Evolutionary conservation across 2,888 invertebrate genomes (phyloP).

Genomic region (Eumerus sabulonum): DNA sequence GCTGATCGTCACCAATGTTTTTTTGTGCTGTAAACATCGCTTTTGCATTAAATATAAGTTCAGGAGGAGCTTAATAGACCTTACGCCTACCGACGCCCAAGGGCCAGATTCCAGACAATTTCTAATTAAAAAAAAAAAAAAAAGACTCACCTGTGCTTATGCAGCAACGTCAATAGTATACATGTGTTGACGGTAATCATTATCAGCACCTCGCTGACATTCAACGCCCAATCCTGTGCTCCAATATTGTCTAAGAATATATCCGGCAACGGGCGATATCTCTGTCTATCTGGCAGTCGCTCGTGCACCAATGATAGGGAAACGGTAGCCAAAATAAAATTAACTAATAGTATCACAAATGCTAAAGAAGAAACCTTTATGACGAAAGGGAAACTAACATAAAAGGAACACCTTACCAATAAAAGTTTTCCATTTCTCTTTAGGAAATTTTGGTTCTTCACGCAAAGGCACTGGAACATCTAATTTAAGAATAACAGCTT

Average conservation of each 20-base stretch:
- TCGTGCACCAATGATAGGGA: slow-evolving; percentile 93
- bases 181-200: slow-evolving; percentile 89
- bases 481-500: slow-evolving; percentile 81
- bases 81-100: too few species aligned
- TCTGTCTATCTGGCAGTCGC: slow-evolving; percentile 88
- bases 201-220: slow-evolving; percentile 91
- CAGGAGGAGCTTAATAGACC: too few species aligned
- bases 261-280: slow-evolving; percentile 89
- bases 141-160: slow-evolving; percentile 87
- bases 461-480: slow-evolving; percentile 84
- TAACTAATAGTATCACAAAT: slow-evolving; percentile 82
- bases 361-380: slow-evolving; percentile 77
- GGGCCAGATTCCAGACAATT: too few species aligned
- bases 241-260: slow-evolving; percentile 88
- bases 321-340: slow-evolving; percentile 83
- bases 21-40: too few species aligned
- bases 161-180: slow-evolving; percentile 88
- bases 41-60: too few species aligned
- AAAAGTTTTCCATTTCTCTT: slow-evolving; percentile 91
- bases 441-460: slow-evolving; percentile 89
- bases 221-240: slow-evolving; percentile 88
- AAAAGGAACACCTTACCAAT: too few species aligned
- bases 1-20: too few species aligned
- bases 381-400: too few species aligned
- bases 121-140: too few species aligned